Base-by-base conservation (phyloP, 2,797 vertebrate genomes). In the Notoglanidium macrostoma region DNA sequence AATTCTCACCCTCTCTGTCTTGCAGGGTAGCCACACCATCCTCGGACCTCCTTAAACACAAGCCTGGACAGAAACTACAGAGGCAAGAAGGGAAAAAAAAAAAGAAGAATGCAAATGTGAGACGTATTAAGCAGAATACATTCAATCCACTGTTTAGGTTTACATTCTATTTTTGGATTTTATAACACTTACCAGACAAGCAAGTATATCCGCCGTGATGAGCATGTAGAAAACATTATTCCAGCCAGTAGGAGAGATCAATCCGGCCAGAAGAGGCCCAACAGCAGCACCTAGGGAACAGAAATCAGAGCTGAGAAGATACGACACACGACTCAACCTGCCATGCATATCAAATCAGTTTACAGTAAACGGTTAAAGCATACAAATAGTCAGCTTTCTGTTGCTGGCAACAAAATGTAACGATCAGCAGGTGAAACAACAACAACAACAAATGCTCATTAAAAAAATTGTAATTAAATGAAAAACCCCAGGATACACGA, bases 151-250 rank as follows among this genome's bases (percentile, higher is more conserved):
- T 12, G 10, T 74, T 59, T 3, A 35, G 32, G 51, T 78, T 78
- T 78, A 0, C 29, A 35, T 0, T 2, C 8, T 5, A 17, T n/a
- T 51, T 40, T 21, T 70, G 1, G 68, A 21, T 17, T 21, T 32
- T 44, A 21, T 46, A 2, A 55, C 10, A 0, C 97, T 92, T 88
- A 99, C 98, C 96, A 99, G 91, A 88, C 97, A 99, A 82, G 98
- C 98, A 51, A 97, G 91, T 84, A 97, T 0, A 0, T 99, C 98
- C 0, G 98, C 95, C 0, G 95, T 91, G 86, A 99, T 99, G 84
- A 99, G 91, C 98, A 99, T 99, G 93, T 98, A 99, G 93, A 99
- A 99, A 78, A 99, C 98, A 0, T 98, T 98, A 89, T 97, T 98
- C 98, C 98, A 99, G 86, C 98, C 96, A 0, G 94, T 96, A 44